A percentile compares a stretch with the other conserved stretches of the same genome.
Evolutionary conservation across 2,797 vertebrate genomes (phyloP).

Genomic region (Myotis planiceps): DNA sequence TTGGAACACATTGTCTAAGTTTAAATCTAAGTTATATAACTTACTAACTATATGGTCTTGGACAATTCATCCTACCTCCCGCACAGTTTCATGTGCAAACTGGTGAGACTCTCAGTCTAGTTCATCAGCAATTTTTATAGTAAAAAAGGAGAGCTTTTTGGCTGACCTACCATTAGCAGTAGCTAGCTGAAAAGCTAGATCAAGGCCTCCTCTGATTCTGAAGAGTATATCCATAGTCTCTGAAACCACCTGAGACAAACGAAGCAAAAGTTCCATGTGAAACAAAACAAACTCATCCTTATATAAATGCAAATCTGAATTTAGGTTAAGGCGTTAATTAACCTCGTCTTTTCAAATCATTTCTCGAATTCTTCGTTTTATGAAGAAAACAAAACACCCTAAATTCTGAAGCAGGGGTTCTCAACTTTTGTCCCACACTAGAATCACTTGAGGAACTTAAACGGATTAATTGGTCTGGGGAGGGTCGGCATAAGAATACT

Average conservation of each 20-base stretch:
- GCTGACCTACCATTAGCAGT: constrained; percentile 90
- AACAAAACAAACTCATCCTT: background rate
- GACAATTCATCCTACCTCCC: background rate
- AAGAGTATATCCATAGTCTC: constrained; percentile 88
- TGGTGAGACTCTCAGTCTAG: background rate
- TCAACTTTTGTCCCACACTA: background rate
- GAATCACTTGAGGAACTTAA: constrained; percentile 18
- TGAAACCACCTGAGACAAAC: constrained; percentile 78
- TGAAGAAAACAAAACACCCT: background rate
- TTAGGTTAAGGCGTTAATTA: background rate
- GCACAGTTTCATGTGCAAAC: constrained; percentile 14
- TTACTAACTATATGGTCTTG: background rate
- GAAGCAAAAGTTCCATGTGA: constrained; percentile 7
- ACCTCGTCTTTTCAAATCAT: background rate
- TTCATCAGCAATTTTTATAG: background rate
- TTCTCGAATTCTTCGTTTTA: background rate
- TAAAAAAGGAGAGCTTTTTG: background rate
- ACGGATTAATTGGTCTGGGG: background rate
- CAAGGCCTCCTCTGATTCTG: constrained; percentile 92
- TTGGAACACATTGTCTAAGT: background rate
- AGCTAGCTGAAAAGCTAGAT: constrained; percentile 92
- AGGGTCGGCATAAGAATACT: background rate
- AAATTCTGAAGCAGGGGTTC: constrained; percentile 30
- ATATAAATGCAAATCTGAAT: background rate
- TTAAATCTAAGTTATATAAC: background rate